Conservation (phyloP, 1,140 invertebrate species). For the Ceratosolen fusciceps region DNA sequence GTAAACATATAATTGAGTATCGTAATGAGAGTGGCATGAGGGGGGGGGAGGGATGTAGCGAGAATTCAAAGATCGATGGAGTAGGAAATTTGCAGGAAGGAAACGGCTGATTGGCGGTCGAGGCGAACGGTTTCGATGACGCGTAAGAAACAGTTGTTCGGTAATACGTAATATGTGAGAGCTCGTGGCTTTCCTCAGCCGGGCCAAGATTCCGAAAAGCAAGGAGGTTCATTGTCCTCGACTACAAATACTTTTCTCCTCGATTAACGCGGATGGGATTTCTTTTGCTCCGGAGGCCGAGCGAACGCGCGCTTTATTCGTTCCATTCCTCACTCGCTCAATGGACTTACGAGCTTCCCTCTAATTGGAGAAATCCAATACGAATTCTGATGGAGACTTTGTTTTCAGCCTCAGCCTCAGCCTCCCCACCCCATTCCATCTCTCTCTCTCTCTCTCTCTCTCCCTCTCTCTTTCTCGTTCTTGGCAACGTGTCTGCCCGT, state of each 20-base stretch:
- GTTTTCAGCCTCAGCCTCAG: background rate
- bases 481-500: no score
- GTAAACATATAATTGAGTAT: constrained; percentile 3
- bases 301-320: background rate
- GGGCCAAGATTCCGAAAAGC: background rate
- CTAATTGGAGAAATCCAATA: constrained; percentile 39
- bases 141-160: constrained; percentile 16
- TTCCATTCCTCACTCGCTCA: background rate
- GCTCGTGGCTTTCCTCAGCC: background rate
- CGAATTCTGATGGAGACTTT: background rate
- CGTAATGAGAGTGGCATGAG: background rate
- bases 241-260: no score
- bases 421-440: background rate
- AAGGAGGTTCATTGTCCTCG: background rate
- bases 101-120: constrained; percentile 63
- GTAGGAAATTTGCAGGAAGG: background rate
- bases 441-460: background rate
- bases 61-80: constrained; percentile 42
- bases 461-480: background rate
- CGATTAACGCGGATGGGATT: constrained; percentile 1
- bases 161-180: background rate
- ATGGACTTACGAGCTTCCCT: background rate
- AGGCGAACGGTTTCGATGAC: constrained; percentile 65
- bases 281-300: background rate
- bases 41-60: constrained; percentile 4